Evolutionary conservation across 2,888 invertebrate species (phyloP), one percentile per base, ranked within the genome.

Genomic region (Drosophila helvetica): DNA sequence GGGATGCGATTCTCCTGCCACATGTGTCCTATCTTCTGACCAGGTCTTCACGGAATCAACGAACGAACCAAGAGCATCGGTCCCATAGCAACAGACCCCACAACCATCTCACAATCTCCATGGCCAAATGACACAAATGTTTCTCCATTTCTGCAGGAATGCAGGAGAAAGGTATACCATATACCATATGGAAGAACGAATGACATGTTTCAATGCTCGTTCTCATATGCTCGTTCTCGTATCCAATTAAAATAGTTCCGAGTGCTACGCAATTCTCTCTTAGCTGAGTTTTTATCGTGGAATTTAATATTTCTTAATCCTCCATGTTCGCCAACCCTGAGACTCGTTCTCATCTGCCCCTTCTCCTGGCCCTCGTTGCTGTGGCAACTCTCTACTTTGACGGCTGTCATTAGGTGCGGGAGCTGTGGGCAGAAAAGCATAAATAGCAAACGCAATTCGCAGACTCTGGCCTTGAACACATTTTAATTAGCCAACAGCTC

Each of bases 401-500:
- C 65, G 51, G 46, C 46, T 18, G 12, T 51, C 65, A 55, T 67
- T 56, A 55, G 33, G 55, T 18, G 30, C 10, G 19, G 17, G 47
- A 56, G 51, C 46, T 57, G 65, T 54, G 57, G 66, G 8, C 30
- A 12, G 3, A n/a, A 18, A 52, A 9, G 7, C 58, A 48, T 50
- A 58, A 53, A 43, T 45, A 52, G 68, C 48, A 42, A 65, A 58
- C 59, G 45, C 59, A 54, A 50, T 69, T 59, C 53, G 59, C 72
- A 46, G 42, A 60, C 59, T 42, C 56, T 48, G 56, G 47, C 62
- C 78, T 80, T 81, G 84, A 84, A 86, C 78, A 84, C 75, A 84
- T 81, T 86, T 86, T 85, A 85, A 85, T 85, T 86, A 85, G 85
- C 80, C 70, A 54, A 48, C 65, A 64, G 53, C 22, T 45, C 6